Percentiles rank a stretch among this genome's conserved stretches.
phyloP scores from a whole-genome alignment of 2,888 invertebrate species.

The Gibbula magus region DNA sequence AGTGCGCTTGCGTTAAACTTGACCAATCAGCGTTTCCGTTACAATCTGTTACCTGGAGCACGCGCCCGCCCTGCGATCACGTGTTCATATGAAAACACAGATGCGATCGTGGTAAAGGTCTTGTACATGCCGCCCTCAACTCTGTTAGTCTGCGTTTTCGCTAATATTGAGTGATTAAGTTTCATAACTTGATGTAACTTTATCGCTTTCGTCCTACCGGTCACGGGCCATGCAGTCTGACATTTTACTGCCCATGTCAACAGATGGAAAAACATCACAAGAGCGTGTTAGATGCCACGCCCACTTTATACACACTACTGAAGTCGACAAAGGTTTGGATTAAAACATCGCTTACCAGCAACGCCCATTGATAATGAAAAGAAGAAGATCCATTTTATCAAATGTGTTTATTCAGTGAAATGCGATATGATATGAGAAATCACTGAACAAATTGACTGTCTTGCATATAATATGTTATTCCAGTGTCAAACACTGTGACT shows the following conservation, averaged over 20 bases:
- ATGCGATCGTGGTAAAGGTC: not conserved
- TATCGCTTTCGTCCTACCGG: not conserved
- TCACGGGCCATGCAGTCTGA: not conserved
- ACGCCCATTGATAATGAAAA: conserved; percentile 4
- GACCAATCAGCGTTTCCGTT: conserved; percentile 20
- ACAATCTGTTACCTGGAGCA: conserved; percentile 13
- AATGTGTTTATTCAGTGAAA: not conserved
- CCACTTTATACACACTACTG: not conserved
- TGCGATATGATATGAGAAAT: not conserved
- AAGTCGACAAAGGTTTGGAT: not conserved
- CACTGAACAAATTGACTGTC: not conserved
- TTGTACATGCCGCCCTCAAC: not conserved
- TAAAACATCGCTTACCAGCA: not conserved
- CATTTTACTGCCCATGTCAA: not conserved
- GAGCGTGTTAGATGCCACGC: not conserved
- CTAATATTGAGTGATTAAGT: not conserved
- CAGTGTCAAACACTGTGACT: no score
- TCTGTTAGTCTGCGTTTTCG: not conserved
- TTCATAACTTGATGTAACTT: conserved; percentile 5
- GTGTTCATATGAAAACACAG: conserved; percentile 5
- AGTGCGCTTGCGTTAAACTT: not conserved
- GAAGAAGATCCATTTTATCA: not conserved
- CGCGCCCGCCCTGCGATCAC: not conserved
- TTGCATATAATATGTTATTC: no score
- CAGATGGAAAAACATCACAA: not conserved